phyloP scores from a whole-genome alignment of 2,888 invertebrate species.

The Dendrolimus pini region DNA sequence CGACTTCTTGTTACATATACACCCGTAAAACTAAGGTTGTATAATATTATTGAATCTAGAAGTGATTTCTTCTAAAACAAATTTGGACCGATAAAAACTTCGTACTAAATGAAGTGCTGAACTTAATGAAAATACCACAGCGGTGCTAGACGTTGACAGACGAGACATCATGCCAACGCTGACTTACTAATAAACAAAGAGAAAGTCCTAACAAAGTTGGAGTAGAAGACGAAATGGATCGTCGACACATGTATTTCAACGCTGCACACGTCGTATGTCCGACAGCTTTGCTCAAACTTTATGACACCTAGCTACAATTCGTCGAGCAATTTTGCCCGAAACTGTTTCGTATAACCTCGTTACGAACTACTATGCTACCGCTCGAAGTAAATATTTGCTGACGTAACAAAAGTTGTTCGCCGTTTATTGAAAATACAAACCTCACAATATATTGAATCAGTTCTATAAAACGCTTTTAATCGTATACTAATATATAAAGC shows the following conservation, averaged over 20 bases:
- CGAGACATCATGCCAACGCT: not conserved
- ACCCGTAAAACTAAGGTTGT: too few species aligned
- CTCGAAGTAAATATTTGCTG: conserved; percentile 58
- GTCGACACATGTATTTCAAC: conserved; percentile 52
- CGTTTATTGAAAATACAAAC: conserved; percentile 56
- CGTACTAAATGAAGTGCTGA: too few species aligned
- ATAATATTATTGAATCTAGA: too few species aligned
- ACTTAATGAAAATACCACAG: too few species aligned
- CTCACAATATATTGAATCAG: not conserved
- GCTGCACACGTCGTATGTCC: conserved; percentile 49
- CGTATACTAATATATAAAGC: too few species aligned
- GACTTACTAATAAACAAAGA: not conserved
- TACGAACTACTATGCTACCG: conserved; percentile 50
- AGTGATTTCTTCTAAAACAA: too few species aligned
- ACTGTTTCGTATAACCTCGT: conserved; percentile 66
- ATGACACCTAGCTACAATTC: conserved; percentile 62
- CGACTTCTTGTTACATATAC: too few species aligned
- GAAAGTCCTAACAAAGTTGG: conserved; percentile 31
- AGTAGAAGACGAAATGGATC: conserved; percentile 42
- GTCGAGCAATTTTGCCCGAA: conserved; percentile 59
- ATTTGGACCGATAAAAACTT: too few species aligned
- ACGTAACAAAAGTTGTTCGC: conserved; percentile 52
- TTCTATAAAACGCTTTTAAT: too few species aligned
- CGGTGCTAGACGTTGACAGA: not conserved
- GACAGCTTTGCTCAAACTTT: conserved; percentile 59